A percentile compares a stretch with the other conserved stretches of the same genome.
phyloP scores from a whole-genome alignment of 2,888 invertebrate species.

The Stenchaetothrips biformis region DNA sequence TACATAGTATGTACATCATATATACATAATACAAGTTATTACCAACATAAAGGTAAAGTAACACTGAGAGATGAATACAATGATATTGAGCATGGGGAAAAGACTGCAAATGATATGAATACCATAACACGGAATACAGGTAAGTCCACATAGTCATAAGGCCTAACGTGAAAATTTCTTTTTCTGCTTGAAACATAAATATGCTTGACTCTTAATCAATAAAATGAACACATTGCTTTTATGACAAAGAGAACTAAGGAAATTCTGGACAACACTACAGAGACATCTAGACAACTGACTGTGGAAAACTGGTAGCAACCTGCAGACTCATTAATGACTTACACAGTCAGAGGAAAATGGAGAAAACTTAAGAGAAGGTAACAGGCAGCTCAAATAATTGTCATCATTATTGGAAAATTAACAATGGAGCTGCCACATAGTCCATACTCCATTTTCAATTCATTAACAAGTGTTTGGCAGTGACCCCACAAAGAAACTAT shows the following conservation, averaged over 20 bases:
- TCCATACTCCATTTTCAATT: no score
- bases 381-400: neutral
- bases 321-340: slow-evolving; percentile 1
- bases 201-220: neutral
- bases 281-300: neutral
- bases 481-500: no score
- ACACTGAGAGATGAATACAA: slow-evolving; percentile 7
- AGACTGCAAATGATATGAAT: slow-evolving; percentile 25
- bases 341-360: neutral
- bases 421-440: neutral
- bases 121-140: neutral
- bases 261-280: neutral
- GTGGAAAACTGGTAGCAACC: neutral
- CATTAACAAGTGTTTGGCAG: no score
- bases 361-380: neutral
- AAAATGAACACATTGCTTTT: neutral
- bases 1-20: neutral
- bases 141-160: neutral
- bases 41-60: slow-evolving; percentile 1
- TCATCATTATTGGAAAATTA: neutral
- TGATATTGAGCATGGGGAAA: slow-evolving; percentile 9
- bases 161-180: no score
- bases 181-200: no score
- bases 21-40: slow-evolving; percentile 15
- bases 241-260: neutral